These are phyloP conservation scores for Polietes domitor DNA, from an alignment of 2,888 invertebrate species.

Conservation along the genomic window DNA sequence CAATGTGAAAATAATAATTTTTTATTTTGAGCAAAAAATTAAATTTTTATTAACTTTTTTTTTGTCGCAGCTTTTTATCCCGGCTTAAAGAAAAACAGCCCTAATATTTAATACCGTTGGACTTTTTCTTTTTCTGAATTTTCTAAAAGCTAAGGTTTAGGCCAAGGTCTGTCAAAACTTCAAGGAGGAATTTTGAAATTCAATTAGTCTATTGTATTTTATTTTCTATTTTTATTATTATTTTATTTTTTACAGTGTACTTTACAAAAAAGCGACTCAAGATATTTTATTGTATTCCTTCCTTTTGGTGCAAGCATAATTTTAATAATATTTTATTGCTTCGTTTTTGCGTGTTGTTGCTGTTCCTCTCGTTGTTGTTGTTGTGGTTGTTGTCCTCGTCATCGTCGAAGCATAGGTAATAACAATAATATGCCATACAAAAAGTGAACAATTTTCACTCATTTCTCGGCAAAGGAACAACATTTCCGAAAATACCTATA, in stretches of 20 bases:
- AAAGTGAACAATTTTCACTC: constrained; percentile 58
- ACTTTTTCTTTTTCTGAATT: too few relatives aligned
- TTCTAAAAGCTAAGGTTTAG: too few relatives aligned
- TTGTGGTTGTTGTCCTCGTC: neutral
- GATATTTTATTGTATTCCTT: constrained; percentile 49
- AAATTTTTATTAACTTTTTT: too few relatives aligned
- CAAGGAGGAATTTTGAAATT: too few relatives aligned
- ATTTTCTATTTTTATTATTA: too few relatives aligned
- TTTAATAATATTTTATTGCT: constrained; percentile 80
- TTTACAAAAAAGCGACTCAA: constrained; percentile 15
- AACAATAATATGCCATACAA: constrained; percentile 55
- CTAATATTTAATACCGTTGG: too few relatives aligned
- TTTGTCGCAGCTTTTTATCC: too few relatives aligned
- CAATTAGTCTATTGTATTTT: too few relatives aligned
- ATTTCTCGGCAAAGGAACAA: constrained; percentile 53
- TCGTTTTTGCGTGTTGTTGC: constrained; percentile 50
- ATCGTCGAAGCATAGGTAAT: constrained; percentile 65
- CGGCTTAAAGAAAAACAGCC: too few relatives aligned
- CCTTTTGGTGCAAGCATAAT: constrained; percentile 71
- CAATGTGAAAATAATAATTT: too few relatives aligned
- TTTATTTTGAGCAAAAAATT: too few relatives aligned
- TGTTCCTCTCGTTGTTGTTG: neutral
- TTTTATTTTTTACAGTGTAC: constrained; percentile 45
- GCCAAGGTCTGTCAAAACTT: too few relatives aligned
- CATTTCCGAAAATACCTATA: constrained; percentile 28